phyloP scores from a whole-genome alignment of 1,140 invertebrate species.

The Stenopsyche tienmushanensis region DNA sequence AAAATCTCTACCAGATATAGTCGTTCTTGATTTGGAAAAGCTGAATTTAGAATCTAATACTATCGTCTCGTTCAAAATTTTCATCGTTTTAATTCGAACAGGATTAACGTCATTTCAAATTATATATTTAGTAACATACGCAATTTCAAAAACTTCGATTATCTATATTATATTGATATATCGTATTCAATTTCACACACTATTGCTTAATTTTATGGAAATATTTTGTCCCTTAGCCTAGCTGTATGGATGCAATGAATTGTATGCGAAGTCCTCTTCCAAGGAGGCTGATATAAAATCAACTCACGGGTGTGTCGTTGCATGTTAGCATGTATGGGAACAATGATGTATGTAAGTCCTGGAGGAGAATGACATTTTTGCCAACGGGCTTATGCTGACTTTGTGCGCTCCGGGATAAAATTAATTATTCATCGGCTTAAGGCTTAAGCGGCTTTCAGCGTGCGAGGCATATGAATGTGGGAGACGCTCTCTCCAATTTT shows the following conservation, averaged over 20 bases:
- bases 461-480: constrained; percentile 28
- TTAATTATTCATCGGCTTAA: constrained; percentile 40
- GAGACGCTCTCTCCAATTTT: constrained; percentile 24
- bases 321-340: neutral
- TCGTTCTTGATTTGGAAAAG: too few species aligned
- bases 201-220: neutral
- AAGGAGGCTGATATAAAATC: too few species aligned
- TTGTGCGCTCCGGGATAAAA: constrained; percentile 13
- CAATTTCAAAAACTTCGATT: too few species aligned
- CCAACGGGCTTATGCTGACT: constrained; percentile 1
- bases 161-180: too few species aligned
- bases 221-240: neutral
- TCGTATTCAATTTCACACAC: too few species aligned
- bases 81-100: too few species aligned
- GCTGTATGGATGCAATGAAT: neutral
- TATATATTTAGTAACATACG: too few species aligned
- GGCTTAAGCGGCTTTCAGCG: constrained; percentile 33
- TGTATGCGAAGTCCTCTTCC: neutral
- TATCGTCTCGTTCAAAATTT: too few species aligned
- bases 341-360: neutral
- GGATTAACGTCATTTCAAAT: too few species aligned
- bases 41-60: too few species aligned
- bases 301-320: too few species aligned
- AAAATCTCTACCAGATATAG: too few species aligned
- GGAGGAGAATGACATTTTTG: constrained; percentile 17